These are phyloP conservation scores for Typhlichthys eigenmanni DNA, from an alignment of 2,797 vertebrate genomes.

Conservation along the genomic window DNA sequence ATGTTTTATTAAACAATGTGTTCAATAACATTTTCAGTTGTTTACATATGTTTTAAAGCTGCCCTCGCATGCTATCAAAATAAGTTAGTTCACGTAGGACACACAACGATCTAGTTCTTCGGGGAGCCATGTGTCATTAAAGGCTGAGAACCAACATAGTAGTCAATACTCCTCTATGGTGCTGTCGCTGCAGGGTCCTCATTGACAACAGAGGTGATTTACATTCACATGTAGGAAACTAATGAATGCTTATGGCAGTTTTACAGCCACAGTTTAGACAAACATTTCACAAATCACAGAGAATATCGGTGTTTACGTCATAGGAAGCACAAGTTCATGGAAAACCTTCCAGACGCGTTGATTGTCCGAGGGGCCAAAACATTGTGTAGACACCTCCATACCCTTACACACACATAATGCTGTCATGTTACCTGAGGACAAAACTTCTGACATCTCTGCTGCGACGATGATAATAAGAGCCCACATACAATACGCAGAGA, in stretches of 20 bases:
- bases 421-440: constrained; percentile 47
- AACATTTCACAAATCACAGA: constrained; percentile 2
- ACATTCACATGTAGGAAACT: constrained; percentile 47
- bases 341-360: constrained; percentile 23
- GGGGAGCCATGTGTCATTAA: no score
- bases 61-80: no score
- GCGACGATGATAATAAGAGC: constrained; percentile 51
- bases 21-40: no score
- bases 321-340: constrained; percentile 19
- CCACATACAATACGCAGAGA: constrained; percentile 41
- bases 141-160: no score
- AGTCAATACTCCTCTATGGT: constrained; percentile 10
- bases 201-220: constrained; percentile 28
- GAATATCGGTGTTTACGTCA: constrained; percentile 25
- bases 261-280: not conserved
- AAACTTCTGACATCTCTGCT: constrained; percentile 53
- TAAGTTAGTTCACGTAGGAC: no score
- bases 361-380: constrained; percentile 31
- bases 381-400: constrained; percentile 19
- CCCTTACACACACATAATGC: constrained; percentile 11
- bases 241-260: constrained; percentile 46
- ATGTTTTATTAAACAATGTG: no score
- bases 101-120: no score
- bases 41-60: no score
- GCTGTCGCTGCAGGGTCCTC: constrained; percentile 55